These are phyloP conservation scores for Phalacrocorax pelagicus DNA, from an alignment of 2,113 vertebrate genomes.

Conservation along the genomic window DNA sequence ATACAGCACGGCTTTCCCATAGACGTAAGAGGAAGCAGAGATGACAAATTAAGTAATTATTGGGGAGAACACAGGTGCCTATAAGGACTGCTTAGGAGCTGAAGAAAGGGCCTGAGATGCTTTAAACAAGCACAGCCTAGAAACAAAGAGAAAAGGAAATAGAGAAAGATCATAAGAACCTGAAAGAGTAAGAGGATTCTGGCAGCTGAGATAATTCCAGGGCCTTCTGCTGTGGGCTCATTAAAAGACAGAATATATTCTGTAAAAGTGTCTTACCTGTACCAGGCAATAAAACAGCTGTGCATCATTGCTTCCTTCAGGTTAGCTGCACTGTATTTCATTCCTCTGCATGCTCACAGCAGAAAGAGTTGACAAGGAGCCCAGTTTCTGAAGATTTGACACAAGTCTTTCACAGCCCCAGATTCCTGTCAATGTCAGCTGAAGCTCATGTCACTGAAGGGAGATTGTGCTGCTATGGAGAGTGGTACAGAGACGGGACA, in stretches of 20 bases:
- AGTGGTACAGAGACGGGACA: fast-evolving
- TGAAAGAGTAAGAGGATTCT: slow-evolving; percentile 1
- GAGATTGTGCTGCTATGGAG: fast-evolving
- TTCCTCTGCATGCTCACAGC: neutral
- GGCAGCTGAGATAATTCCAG: slow-evolving; percentile 25
- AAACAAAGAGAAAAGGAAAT: neutral
- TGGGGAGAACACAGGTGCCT: neutral
- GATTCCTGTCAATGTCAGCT: neutral
- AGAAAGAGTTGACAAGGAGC: neutral
- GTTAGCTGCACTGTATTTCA: neutral
- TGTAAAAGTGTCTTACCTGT: slow-evolving; percentile 25
- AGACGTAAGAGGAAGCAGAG: neutral
- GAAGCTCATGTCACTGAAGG: neutral
- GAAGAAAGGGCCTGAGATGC: neutral
- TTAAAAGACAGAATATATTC: slow-evolving; percentile 29
- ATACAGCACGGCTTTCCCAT: neutral
- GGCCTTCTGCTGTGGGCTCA: slow-evolving; percentile 10
- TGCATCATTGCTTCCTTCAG: slow-evolving; percentile 9
- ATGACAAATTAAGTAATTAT: neutral
- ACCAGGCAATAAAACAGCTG: slow-evolving; percentile 28
- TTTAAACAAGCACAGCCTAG: neutral
- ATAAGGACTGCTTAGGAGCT: neutral
- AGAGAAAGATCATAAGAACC: neutral
- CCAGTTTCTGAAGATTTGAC: neutral
- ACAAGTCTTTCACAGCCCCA: neutral